Evolutionary conservation across 2,797 vertebrate genomes (phyloP), one percentile per base, ranked within the genome.

Genomic region (Cirrhinus mrigala): DNA sequence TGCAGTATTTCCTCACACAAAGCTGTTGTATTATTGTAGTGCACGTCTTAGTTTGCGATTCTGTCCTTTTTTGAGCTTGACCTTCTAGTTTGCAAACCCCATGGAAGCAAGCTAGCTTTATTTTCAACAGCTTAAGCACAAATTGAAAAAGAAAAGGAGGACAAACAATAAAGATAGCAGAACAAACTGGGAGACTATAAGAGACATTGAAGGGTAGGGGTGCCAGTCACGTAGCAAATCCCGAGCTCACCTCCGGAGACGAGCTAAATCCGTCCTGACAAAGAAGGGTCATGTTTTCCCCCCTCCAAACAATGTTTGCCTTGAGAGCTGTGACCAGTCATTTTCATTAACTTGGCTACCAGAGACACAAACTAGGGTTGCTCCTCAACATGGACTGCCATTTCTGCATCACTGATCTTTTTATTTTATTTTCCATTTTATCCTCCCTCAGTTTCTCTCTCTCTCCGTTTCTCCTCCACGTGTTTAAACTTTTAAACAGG

Each of bases 401-500:
- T 88, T 80, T 81, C 68, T 86, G 84, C 82, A 64, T 83, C 81
- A 64, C 69, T 80, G 58, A 74, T 60, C 10, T 58, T 80, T 77
- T 77, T 66, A 33, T 40, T 71, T 22, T 50, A 44, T 84, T 68
- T 68, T 48, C n/a, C 85, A 46, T 37, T 15, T 50, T 80, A 27
- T 70, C 48, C 14, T 58, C 48, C 40, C 48, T 68, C 9, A 1
- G 56, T 58, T 52, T 77, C 58, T 73, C 62, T 71, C 46, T 62
- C 60, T 44, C 50, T 29, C 50, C 71, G n/a, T 64, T 54, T 58
- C 77, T 86, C 78, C 73, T 79, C 84, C 84, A 85, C 69, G 71
- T 82, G 82, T 86, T 90, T 89, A 86, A 90, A 89, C 88, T 89
- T 89, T 89, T 87, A 86, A 89, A 79, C 84, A 87, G 70, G 75